phyloP scores from a whole-genome alignment of 2,888 invertebrate genomes.

The Acleris laterana region DNA sequence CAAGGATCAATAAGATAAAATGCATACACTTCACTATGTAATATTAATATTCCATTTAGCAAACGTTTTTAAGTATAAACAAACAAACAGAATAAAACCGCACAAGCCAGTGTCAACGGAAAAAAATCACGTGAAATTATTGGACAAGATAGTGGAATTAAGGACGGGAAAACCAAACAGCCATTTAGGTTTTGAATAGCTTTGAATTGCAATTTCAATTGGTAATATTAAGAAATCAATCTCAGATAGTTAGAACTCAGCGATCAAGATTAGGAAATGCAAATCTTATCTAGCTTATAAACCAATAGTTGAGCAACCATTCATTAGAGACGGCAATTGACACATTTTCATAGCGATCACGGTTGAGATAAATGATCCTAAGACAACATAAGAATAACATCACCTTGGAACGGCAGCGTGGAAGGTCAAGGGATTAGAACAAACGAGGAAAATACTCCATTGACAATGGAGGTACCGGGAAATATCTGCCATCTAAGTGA shows the following conservation, averaged over 20 bases:
- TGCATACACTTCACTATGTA: no score
- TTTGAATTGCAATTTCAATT: background rate
- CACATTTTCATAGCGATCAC: constrained; percentile 28
- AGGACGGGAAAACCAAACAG: no score
- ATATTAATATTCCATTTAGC: no score
- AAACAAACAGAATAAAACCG: no score
- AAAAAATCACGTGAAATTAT: no score
- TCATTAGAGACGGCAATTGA: constrained; percentile 13
- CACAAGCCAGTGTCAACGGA: no score
- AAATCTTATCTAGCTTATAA: background rate
- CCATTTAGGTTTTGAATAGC: background rate
- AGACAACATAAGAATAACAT: constrained; percentile 25
- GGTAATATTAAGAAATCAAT: background rate
- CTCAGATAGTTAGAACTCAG: background rate
- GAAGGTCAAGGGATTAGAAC: constrained; percentile 41
- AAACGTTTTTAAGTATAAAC: no score
- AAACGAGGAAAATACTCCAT: constrained; percentile 35
- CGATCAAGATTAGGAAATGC: background rate
- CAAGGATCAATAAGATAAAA: no score
- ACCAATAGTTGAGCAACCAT: constrained; percentile 4
- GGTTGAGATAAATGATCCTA: constrained; percentile 22
- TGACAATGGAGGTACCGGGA: constrained; percentile 21
- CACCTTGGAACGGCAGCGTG: constrained; percentile 35
- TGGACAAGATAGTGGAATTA: no score
- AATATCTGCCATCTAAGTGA: constrained; percentile 27